Percentiles rank a stretch among this genome's conserved stretches.
Conservation (phyloP, 2,113 vertebrate species). For the Callionymus lyra region DNA sequence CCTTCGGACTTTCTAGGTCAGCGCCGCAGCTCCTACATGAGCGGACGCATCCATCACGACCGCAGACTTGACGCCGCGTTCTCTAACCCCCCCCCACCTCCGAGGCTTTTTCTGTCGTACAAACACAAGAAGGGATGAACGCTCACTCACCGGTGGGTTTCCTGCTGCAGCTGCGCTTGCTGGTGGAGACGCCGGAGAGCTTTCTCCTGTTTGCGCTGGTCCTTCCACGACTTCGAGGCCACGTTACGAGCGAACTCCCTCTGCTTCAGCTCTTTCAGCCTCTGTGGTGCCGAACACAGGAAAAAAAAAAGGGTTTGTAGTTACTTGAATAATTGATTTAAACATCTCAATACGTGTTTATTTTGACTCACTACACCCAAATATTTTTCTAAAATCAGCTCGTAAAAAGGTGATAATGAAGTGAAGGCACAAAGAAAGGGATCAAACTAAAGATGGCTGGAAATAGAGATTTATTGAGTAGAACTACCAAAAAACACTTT, state of each 20-base stretch:
- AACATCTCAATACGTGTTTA: too few species aligned
- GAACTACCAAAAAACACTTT: too few species aligned
- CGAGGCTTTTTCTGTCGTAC: conserved; percentile 36
- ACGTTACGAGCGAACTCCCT: conserved; percentile 96
- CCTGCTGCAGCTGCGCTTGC: conserved; percentile 85
- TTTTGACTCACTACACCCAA: too few species aligned
- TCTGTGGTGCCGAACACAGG: conserved; percentile 56
- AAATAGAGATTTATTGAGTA: too few species aligned
- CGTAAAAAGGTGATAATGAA: too few species aligned
- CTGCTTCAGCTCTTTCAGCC: conserved; percentile 96
- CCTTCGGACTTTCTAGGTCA: conserved; percentile 40
- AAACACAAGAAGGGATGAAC: too few species aligned
- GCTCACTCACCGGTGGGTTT: conserved; percentile 76
- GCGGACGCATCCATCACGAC: conserved; percentile 50
- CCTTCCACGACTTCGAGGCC: conserved; percentile 97
- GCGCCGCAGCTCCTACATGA: conserved; percentile 35
- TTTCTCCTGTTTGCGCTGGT: conserved; percentile 96
- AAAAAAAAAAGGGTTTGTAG: conserved; percentile 5
- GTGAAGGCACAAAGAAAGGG: too few species aligned
- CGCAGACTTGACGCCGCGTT: conserved; percentile 44
- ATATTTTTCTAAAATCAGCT: too few species aligned
- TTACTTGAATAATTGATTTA: too few species aligned
- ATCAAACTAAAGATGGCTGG: too few species aligned
- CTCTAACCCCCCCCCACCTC: conserved; percentile 39
- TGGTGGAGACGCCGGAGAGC: conserved; percentile 88